phyloP scores from a whole-genome alignment of 2,888 invertebrate species.

The Apotomis turbidana region DNA sequence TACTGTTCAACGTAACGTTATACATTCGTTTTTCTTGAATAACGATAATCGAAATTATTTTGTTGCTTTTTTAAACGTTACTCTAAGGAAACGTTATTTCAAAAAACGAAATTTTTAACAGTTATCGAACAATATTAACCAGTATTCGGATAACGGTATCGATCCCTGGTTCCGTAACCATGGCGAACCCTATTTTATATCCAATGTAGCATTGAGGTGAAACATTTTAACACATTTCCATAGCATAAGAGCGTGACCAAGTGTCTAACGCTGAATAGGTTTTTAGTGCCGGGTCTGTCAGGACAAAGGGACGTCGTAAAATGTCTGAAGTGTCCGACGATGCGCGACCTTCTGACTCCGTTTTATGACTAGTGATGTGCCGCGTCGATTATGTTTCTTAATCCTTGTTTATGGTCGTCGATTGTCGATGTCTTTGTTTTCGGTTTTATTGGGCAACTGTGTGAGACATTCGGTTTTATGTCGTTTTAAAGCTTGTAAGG shows the following conservation, averaged over 20 bases:
- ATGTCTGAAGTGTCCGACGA: constrained; percentile 61
- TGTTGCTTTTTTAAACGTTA: too few species aligned
- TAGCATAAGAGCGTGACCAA: constrained; percentile 56
- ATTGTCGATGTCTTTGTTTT: constrained; percentile 52
- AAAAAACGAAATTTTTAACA: too few species aligned
- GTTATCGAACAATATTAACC: too few species aligned
- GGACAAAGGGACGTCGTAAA: constrained; percentile 75
- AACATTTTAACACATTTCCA: constrained; percentile 38
- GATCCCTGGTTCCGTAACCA: constrained; percentile 22
- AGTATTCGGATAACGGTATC: too few species aligned
- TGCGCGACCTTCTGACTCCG: constrained; percentile 62
- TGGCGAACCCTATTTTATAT: constrained; percentile 22
- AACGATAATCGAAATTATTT: too few species aligned
- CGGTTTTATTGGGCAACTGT: constrained; percentile 30
- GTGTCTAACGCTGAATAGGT: constrained; percentile 63
- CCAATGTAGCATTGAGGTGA: constrained; percentile 22
- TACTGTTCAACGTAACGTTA: too few species aligned
- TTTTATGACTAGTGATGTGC: constrained; percentile 48
- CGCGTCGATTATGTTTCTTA: constrained; percentile 60
- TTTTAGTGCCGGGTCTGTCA: constrained; percentile 59
- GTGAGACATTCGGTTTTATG: constrained; percentile 5
- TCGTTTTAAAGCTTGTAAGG: background rate
- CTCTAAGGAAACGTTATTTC: too few species aligned
- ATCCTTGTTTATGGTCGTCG: constrained; percentile 63
- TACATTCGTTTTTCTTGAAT: too few species aligned